Evolutionary conservation across 2,797 vertebrate species (phyloP).

Genomic region (Lutjanus campechanus): DNA sequence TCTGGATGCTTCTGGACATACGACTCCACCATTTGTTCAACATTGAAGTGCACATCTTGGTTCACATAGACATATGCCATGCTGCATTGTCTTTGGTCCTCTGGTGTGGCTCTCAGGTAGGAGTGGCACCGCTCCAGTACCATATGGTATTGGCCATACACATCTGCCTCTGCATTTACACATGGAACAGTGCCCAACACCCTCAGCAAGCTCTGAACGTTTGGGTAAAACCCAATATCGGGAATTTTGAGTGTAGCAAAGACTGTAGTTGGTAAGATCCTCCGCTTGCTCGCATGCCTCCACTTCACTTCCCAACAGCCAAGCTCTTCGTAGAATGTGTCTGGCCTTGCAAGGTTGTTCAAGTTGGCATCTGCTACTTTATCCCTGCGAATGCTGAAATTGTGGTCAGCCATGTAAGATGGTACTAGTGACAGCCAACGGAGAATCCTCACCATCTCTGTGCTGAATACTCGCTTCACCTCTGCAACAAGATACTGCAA

Average conservation of each 20-base stretch:
- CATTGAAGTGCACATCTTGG: slow-evolving; percentile 94
- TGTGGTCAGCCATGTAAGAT: slow-evolving; percentile 98
- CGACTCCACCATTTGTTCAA: slow-evolving; percentile 96
- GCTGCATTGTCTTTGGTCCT: slow-evolving; percentile 90
- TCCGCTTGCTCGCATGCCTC: slow-evolving; percentile 95
- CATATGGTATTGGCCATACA: slow-evolving; percentile 92
- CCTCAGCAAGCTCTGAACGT: slow-evolving; percentile 94
- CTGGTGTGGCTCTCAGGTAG: slow-evolving; percentile 91
- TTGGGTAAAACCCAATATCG: slow-evolving; percentile 97
- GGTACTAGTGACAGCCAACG: slow-evolving; percentile 95
- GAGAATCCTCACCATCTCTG: slow-evolving; percentile 94
- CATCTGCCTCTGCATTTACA: slow-evolving; percentile 92
- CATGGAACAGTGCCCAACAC: slow-evolving; percentile 94
- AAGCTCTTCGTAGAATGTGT: slow-evolving; percentile 96
- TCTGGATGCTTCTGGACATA: slow-evolving; percentile 93
- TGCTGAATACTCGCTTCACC: slow-evolving; percentile 95
- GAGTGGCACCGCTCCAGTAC: slow-evolving; percentile 91
- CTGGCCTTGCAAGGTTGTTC: slow-evolving; percentile 94
- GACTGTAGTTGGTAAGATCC: slow-evolving; percentile 94
- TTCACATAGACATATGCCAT: slow-evolving; percentile 94
- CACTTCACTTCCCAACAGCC: slow-evolving; percentile 99
- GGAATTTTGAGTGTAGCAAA: slow-evolving; percentile 96
- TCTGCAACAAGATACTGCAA: slow-evolving; percentile 94
- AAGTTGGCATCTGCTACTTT: slow-evolving; percentile 95
- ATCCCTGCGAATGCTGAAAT: slow-evolving; percentile 96